Evolutionary conservation across 2,888 invertebrate species (phyloP).

Genomic region (Eledona agricola): DNA sequence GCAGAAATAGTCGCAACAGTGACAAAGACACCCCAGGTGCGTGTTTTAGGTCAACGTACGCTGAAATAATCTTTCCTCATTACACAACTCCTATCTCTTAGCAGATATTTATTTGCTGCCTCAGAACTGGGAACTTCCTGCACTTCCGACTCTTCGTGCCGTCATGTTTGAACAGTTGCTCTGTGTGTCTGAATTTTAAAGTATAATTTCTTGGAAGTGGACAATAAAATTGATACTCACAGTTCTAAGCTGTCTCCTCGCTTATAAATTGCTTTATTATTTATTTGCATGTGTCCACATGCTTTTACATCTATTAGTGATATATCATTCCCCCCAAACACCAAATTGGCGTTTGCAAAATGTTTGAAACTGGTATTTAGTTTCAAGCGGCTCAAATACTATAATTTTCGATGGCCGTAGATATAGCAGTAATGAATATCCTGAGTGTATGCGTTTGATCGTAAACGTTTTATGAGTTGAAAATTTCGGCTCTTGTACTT

Average conservation of each 20-base stretch:
- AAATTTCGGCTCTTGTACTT: neutral
- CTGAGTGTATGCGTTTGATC: neutral
- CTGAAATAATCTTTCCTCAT: constrained; percentile 25
- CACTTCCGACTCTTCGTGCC: constrained; percentile 27
- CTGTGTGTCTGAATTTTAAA: constrained; percentile 29
- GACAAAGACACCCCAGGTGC: constrained; percentile 31
- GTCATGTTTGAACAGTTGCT: constrained; percentile 31
- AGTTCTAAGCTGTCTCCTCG: constrained; percentile 20
- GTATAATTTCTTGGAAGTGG: constrained; percentile 33
- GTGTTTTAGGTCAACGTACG: constrained; percentile 32
- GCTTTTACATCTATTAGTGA: neutral
- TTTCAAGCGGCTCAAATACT: no score
- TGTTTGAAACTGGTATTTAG: no score
- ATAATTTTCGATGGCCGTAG: no score
- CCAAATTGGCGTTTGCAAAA: no score
- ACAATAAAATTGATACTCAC: constrained; percentile 30
- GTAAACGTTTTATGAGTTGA: neutral
- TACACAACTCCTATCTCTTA: constrained; percentile 24
- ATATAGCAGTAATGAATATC: neutral
- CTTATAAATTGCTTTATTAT: constrained; percentile 39
- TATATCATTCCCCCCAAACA: neutral
- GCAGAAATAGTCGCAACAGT: no score
- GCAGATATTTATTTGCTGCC: constrained; percentile 30
- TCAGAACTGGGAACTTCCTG: constrained; percentile 26
- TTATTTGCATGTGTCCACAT: constrained; percentile 22